Base-by-base conservation (phyloP, 2,888 invertebrate species). In the Eueremaeus valkanovi region DNA sequence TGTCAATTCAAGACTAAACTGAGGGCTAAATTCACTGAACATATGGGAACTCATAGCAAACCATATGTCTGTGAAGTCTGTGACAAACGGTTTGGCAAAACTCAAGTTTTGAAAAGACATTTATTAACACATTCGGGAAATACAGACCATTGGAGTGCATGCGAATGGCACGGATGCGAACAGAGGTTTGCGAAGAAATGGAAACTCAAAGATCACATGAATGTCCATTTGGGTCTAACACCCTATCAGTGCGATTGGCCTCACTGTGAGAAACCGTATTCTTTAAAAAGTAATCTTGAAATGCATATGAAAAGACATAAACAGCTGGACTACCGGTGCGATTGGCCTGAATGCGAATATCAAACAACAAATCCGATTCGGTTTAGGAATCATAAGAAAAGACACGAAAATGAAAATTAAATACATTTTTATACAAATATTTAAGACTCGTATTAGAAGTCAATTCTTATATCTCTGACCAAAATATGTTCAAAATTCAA, bases 151-250 rank as follows among this genome's bases (percentile, higher is more conserved):
- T 21, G 3, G 24, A 13, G 9, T 8, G 13, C 29, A 3, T 61
- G 61, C 16, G 61, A 61, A 29, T 31, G 61, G 29, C 21, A 51
- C 21, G 51, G 51, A n/a, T 61, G 61, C 21, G 61, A 61, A 29
- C 61, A 31, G 1, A 27, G 11, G 9, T 61, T 61, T 18, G 13
- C 1, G 1, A 29, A 3, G 3, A 27, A 3, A 3, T 27, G n/a
- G 13, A 1, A 11, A 29, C 29, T 61, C 29, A 11, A 16, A 16
- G 31, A 61, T 18, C 61, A 61, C 31, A 61, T 61, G 61, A 61
- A 61, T 29, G 21, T 9, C n/a, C 61, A 61, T 16, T 29, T 31
- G 16, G 9, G 1, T 27, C 8, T 29, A 21, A 16, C 6, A 18
- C 3, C 29, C 18, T 21, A 61, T 31, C 5, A 11, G 11, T 61